Evolutionary conservation across 2,113 vertebrate genomes (phyloP).

Genomic region (Cyanistes caeruleus): DNA sequence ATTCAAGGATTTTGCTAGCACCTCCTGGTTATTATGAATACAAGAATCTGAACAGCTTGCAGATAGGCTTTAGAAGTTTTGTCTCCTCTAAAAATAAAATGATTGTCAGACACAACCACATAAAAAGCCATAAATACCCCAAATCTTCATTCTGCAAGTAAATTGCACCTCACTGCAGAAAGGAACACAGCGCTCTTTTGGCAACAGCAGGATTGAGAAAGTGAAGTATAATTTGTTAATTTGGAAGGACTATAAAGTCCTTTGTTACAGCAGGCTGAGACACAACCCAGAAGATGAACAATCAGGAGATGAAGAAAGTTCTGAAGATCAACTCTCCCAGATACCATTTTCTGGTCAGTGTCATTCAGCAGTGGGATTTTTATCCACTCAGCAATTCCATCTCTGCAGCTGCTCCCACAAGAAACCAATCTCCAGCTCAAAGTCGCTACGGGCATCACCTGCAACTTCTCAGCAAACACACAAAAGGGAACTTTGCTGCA

Average conservation of each 20-base stretch:
- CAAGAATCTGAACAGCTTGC: constrained; percentile 13
- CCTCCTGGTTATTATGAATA: constrained; percentile 18
- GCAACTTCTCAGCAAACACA: neutral
- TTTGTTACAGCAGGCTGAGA: neutral
- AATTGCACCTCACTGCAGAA: neutral
- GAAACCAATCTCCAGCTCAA: neutral
- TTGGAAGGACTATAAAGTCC: neutral
- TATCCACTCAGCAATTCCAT: neutral
- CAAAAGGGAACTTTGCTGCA: neutral
- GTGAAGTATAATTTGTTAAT: neutral
- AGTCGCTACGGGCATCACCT: neutral
- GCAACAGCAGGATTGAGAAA: neutral
- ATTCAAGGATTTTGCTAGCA: constrained; percentile 33
- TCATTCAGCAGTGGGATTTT: neutral
- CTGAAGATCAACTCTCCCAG: neutral
- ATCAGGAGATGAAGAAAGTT: neutral
- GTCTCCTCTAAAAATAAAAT: constrained; percentile 39
- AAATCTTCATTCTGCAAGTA: neutral
- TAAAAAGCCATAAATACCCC: constrained; percentile 22
- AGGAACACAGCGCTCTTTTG: neutral
- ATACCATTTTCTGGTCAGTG: neutral
- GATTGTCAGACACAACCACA: constrained; percentile 28
- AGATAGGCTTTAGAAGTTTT: constrained; percentile 7
- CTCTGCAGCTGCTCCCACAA: neutral
- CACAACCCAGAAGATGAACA: neutral